Conservation (phyloP, 2,113 vertebrate genomes). For the Monarcha castaneiventris region DNA sequence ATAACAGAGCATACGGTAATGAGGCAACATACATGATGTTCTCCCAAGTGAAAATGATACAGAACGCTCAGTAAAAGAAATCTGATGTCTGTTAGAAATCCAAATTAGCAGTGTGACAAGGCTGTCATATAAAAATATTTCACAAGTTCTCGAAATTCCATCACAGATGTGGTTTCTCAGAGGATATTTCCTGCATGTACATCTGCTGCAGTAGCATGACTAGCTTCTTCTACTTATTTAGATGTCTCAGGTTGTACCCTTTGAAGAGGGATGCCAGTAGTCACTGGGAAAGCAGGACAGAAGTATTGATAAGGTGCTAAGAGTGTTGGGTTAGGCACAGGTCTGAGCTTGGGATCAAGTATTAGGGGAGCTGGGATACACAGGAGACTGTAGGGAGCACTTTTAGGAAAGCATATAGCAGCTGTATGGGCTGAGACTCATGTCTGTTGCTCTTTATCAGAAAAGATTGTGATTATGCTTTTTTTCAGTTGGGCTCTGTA, state of each 20-base stretch:
- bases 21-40: conserved; percentile 32
- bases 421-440: not conserved
- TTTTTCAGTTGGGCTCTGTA: not conserved
- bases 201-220: not conserved
- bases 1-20: conserved; percentile 14
- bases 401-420: not conserved
- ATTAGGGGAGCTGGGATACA: not conserved
- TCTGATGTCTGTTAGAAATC: not conserved
- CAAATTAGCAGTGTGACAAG: not conserved
- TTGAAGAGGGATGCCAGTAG: not conserved
- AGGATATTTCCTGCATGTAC: not conserved
- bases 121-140: not conserved
- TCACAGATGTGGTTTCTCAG: not conserved
- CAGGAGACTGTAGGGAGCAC: not conserved
- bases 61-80: not conserved
- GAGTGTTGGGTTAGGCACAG: not conserved
- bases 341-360: not conserved
- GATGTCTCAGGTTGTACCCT: not conserved
- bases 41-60: conserved; percentile 27
- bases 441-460: not conserved
- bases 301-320: not conserved
- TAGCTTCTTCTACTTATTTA: not conserved
- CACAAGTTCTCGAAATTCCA: not conserved
- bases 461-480: not conserved
- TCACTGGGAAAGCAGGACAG: not conserved